Evolutionary conservation across 2,888 invertebrate species (phyloP), one percentile per base, ranked within the genome.

Genomic region (Mesoligia furuncula): DNA sequence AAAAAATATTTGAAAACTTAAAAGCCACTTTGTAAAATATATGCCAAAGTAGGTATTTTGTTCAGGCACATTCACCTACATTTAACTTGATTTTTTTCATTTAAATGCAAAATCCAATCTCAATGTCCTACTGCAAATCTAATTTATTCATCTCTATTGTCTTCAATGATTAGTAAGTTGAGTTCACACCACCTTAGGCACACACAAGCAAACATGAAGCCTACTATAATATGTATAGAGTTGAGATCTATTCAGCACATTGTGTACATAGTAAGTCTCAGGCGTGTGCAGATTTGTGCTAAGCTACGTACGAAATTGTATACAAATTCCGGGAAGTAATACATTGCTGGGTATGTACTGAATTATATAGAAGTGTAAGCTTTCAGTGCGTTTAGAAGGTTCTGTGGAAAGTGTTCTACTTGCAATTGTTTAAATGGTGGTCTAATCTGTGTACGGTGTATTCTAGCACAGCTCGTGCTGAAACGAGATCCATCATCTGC

Each of bases 241-340:
- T 59, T 64, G 20, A 76, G 36, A 69, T 67, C 24, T 69, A 80
- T 76, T 84, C 64, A 45, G n/a, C 39, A 67, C 61, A 62, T 36
- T 17, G 42, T 36, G 36, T 48, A 59, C 74, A 45, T 11, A 71
- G 13, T 45, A 31, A 62, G 51, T 36, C 24, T 57, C 17, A 54
- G 24, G 39, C 61, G 45, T 72, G 64, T 80, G 81, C 71, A 85
- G 54, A 80, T 83, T 85, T 85, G 81, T 75, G 64, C 81, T 75
- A 72, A 83, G 71, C 71, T 75, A 62, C 59, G 27, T 31, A 36
- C 39, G 54, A 31, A 54, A 75, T 79, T 74, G 61, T 83, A 57
- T 72, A 70, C 69, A 66, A 77, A 82, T 68, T 68, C 59, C 6
- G 8, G 13, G 20, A 68, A 65, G 36, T 69, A 54, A 81, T 81